Base-by-base conservation (phyloP, 2,888 invertebrate genomes). In the Drosophila glabriapex region DNA sequence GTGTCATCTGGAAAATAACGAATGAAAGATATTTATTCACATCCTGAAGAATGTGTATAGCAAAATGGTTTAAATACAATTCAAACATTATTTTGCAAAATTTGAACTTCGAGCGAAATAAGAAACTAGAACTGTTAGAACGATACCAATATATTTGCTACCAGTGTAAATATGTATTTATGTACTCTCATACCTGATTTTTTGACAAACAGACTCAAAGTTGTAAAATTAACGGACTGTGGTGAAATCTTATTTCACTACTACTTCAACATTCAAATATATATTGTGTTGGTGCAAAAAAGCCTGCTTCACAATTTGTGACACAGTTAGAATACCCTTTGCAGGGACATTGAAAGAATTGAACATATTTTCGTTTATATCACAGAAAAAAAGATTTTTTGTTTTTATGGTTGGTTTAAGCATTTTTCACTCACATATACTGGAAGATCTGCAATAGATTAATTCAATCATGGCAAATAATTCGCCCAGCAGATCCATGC, bases 1-100 rank as follows among this genome's bases (percentile, higher is more conserved):
- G 37, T 4, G 12, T 39, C 35, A 39, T 4, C 55, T 56, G 28
- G 37, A 14, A 56, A 28, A 14, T n/a, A 19, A 64, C 61, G 68
- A 7, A 31, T 33, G 10, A 19, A n/a, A 28, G 0, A n/a, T 39
- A 16, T 39, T 53, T 19, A 19, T 16, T 25, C 22, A 25, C 46
- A 46, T 22, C 0, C 14, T 22, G 2, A 41, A 41, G 1, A 43
- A 22, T 43, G 5, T 43, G 41, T 22, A 5, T 12, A 22, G 22
- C 46, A 46, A 25, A 14, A 25, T 25, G 7, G 7, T 25, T 22
- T 46, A 16, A 46, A 7, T 16, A 46, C 16, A 25, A 16, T 46
- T 46, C 14, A 22, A 22, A 46, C 46, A 22, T 22, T 46, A 46
- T 16, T 16, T 46, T 14, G 10, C n/a, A 41, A 41, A 2, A 41